phyloP scores from a whole-genome alignment of 2,797 vertebrate genomes.

The Takifugu ocellatus region DNA sequence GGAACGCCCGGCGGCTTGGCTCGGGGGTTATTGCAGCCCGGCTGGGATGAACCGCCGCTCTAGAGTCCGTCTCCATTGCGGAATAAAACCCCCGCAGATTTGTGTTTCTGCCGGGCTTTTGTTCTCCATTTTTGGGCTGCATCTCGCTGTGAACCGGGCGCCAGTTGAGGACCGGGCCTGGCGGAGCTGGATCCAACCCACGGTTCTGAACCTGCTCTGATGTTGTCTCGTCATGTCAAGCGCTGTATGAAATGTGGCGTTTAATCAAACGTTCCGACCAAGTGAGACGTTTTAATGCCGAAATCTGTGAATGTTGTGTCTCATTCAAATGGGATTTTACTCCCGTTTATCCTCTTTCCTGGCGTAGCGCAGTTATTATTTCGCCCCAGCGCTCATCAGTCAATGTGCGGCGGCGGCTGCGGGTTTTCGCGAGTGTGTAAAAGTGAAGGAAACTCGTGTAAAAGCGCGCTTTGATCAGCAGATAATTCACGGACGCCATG shows the following conservation, averaged over 20 bases:
- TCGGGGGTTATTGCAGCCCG: conserved; percentile 31
- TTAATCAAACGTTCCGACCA: too few species aligned
- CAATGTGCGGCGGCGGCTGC: conserved; percentile 14
- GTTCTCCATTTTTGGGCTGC: conserved; percentile 49
- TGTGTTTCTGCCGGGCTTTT: conserved; percentile 49
- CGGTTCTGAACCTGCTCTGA: conserved; percentile 59
- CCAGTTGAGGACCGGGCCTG: conserved; percentile 4
- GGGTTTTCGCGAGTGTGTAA: conserved; percentile 40
- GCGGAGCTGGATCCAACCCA: conserved; percentile 53
- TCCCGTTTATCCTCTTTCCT: background rate
- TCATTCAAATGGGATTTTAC: too few species aligned
- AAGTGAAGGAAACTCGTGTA: conserved; percentile 34
- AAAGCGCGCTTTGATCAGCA: conserved; percentile 51
- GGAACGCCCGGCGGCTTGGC: conserved; percentile 15
- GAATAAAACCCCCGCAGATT: conserved; percentile 47
- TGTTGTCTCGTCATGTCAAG: conserved; percentile 41
- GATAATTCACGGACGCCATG: conserved; percentile 57
- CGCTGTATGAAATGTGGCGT: background rate
- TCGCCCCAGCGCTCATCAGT: conserved; percentile 25
- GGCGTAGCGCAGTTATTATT: conserved; percentile 33
- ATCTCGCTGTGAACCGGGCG: conserved; percentile 1
- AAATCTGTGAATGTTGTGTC: too few species aligned
- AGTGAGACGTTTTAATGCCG: too few species aligned
- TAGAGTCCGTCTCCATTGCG: conserved; percentile 35
- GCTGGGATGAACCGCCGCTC: conserved; percentile 55